A percentile compares a stretch with the other conserved stretches of the same genome.
These are phyloP conservation scores for Burhinus oedicnemus DNA, from an alignment of 2,113 vertebrate species.

Conservation along the genomic window DNA sequence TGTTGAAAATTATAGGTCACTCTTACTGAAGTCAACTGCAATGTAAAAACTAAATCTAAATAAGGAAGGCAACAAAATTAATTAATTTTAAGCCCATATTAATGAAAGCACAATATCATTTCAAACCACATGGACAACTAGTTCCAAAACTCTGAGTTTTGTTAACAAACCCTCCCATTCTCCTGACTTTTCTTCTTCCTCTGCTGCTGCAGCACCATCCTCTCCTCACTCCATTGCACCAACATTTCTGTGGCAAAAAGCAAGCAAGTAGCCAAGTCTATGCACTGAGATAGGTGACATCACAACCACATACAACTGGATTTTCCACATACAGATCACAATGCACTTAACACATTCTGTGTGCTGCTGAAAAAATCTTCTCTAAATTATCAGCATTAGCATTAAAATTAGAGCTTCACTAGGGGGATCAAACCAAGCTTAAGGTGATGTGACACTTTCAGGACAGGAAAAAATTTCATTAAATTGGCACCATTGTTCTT, in stretches of 20 bases:
- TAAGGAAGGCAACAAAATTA: not conserved
- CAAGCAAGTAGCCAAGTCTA: not conserved
- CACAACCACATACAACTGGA: not conserved
- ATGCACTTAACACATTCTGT: not conserved
- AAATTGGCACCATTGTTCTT: constrained; percentile 32
- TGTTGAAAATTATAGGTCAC: not conserved
- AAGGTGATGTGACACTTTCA: not conserved
- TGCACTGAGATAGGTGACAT: not conserved
- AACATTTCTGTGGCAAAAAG: not conserved
- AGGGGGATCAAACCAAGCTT: not conserved
- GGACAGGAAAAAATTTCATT: not conserved
- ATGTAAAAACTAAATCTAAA: not conserved
- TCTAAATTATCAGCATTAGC: not conserved
- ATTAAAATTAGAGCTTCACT: not conserved
- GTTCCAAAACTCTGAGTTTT: not conserved
- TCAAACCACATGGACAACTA: not conserved
- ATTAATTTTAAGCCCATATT: not conserved
- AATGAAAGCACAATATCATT: not conserved
- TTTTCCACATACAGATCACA: not conserved
- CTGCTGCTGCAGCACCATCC: not conserved
- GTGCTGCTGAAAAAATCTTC: not conserved
- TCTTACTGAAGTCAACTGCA: not conserved
- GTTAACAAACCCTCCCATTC: not conserved
- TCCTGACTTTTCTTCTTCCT: not conserved
- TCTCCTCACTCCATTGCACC: not conserved